These are phyloP conservation scores for Chironomus striatipennis DNA, from an alignment of 1,140 invertebrate species.

Conservation along the genomic window DNA sequence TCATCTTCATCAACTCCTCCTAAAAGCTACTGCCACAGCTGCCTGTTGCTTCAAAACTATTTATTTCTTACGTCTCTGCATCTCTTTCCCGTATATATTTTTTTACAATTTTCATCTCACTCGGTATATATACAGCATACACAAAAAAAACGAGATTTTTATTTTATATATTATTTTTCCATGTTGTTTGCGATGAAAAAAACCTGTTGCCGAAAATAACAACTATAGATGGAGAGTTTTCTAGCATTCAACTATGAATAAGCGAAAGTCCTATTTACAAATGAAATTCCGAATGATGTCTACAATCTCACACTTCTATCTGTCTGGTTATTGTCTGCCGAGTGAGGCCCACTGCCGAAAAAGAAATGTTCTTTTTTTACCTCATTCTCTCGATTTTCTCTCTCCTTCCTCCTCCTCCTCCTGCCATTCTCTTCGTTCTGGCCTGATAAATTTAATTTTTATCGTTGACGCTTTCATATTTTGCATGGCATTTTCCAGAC, in stretches of 20 bases:
- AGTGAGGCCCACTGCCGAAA: neutral
- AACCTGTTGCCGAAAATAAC: neutral
- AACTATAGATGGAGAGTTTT: too few relatives aligned
- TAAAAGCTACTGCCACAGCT: neutral
- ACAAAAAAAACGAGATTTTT: neutral
- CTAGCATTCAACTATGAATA: neutral
- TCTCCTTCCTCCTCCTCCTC: too few relatives aligned
- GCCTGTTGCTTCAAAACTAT: constrained; percentile 8
- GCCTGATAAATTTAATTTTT: neutral
- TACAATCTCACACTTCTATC: neutral
- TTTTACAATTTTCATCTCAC: neutral
- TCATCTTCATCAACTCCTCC: neutral
- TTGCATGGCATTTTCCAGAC: neutral
- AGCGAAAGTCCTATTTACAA: neutral
- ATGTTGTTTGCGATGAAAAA: neutral
- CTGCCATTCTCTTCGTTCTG: too few relatives aligned
- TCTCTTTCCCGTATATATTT: neutral
- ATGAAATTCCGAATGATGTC: neutral
- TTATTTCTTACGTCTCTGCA: neutral
- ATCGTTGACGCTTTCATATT: constrained; percentile 13
- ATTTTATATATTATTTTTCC: neutral
- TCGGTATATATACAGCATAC: neutral
- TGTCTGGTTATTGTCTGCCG: constrained; percentile 13
- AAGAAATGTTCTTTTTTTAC: neutral
- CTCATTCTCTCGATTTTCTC: too few relatives aligned